Evolutionary conservation across 2,113 vertebrate genomes (phyloP).

Genomic region (Conger conger): DNA sequence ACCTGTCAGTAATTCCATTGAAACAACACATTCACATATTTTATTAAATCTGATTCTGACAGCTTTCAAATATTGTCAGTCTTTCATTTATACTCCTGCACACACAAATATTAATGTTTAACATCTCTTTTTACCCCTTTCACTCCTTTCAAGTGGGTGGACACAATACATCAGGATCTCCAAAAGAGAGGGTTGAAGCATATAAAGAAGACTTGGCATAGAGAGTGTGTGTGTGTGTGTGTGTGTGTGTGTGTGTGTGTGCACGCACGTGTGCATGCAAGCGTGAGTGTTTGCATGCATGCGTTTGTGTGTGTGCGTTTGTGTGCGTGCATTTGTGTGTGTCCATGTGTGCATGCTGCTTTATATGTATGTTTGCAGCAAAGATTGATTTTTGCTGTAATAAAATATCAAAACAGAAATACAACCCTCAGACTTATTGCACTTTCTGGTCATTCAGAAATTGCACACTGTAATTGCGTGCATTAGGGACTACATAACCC

Average conservation of each 20-base stretch:
- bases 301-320: too few species aligned
- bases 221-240: too few species aligned
- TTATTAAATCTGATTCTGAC: neutral
- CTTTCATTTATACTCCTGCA: neutral
- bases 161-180: neutral
- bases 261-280: too few species aligned
- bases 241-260: too few species aligned
- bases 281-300: too few species aligned
- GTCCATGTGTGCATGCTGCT: neutral
- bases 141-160: neutral
- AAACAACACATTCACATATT: neutral
- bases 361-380: neutral
- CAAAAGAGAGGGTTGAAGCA: neutral
- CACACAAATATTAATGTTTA: too few species aligned
- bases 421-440: neutral
- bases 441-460: neutral
- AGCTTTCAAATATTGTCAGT: neutral
- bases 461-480: neutral
- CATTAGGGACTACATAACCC: neutral
- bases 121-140: too few species aligned
- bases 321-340: too few species aligned
- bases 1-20: neutral
- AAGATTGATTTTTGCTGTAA: neutral
- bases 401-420: neutral
- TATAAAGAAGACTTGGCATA: neutral